Evolutionary conservation across 2,113 vertebrate genomes (phyloP).

Genomic region (Bombycilla garrulus): DNA sequence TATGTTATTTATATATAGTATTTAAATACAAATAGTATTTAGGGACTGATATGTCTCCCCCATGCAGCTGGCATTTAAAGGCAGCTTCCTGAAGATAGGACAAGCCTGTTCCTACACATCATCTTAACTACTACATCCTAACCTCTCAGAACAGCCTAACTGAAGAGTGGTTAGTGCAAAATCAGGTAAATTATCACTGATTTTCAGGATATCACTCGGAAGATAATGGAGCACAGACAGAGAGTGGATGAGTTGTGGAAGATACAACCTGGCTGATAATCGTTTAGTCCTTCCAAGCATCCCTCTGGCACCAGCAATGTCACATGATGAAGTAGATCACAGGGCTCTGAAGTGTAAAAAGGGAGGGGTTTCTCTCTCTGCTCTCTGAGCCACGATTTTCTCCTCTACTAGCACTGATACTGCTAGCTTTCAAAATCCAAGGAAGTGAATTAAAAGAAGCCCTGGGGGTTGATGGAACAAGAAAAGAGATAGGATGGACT

Average conservation of each 20-base stretch:
- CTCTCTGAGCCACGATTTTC: background rate
- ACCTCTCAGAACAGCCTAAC: background rate
- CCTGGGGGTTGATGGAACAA: background rate
- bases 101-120: background rate
- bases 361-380: background rate
- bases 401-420: background rate
- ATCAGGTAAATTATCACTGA: background rate
- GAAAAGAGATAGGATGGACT: background rate
- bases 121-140: background rate
- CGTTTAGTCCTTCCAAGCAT: background rate
- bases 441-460: constrained; percentile 24
- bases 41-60: background rate
- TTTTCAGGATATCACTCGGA: background rate
- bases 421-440: background rate
- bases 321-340: background rate
- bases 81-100: background rate
- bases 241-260: background rate
- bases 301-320: background rate
- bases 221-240: background rate
- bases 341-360: background rate
- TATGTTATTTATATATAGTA: background rate
- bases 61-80: background rate
- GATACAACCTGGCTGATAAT: constrained; percentile 4
- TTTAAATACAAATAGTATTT: background rate
- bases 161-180: background rate